Evolutionary conservation across 2,797 vertebrate genomes (phyloP).

Genomic region (Rhinoraja longicauda): DNA sequence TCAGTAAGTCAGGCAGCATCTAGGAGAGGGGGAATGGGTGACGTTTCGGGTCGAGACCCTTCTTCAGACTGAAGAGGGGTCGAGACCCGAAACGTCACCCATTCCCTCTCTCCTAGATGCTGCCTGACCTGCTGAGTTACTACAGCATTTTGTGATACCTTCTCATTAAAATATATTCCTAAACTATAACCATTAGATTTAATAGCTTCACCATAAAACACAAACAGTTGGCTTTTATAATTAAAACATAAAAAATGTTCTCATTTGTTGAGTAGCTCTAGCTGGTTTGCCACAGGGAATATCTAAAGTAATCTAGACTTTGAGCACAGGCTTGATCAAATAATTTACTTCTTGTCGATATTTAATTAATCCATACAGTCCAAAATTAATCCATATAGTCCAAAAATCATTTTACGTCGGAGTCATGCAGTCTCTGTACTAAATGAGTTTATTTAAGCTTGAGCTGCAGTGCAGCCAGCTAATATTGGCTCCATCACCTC

Average conservation of each 20-base stretch:
- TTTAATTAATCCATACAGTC: not conserved
- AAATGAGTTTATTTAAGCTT: not conserved
- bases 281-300: not conserved
- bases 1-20: no score
- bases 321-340: constrained; percentile 25
- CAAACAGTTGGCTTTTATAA: not conserved
- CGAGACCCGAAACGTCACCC: no score
- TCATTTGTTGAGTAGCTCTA: not conserved
- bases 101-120: no score
- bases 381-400: no score
- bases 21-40: no score
- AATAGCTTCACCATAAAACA: constrained; percentile 22
- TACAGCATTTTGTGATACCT: no score
- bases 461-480: not conserved
- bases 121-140: no score
- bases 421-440: not conserved
- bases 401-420: not conserved
- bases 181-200: not conserved
- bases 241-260: constrained; percentile 27
- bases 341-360: not conserved
- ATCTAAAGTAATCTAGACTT: constrained; percentile 28
- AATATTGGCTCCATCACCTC: not conserved
- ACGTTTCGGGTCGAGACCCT: no score
- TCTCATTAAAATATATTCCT: not conserved
- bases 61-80: no score